Conservation (phyloP, 2,797 vertebrate genomes). For the Acanthurus lineatus region DNA sequence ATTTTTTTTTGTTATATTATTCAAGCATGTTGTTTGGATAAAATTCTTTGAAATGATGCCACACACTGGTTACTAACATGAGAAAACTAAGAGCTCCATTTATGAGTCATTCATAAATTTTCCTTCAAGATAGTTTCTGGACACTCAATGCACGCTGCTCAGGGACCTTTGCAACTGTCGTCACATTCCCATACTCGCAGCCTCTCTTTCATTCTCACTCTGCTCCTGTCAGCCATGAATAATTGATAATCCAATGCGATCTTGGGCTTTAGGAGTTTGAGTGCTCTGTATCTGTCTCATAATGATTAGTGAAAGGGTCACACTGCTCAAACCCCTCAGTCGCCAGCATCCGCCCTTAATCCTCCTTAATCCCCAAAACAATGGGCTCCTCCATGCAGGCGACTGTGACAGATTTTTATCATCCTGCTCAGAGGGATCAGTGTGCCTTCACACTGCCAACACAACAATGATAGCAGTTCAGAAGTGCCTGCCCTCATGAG, state of each 20-base stretch:
- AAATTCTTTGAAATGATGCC: conserved; percentile 49
- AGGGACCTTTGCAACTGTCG: conserved; percentile 25
- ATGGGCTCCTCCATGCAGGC: conserved; percentile 76
- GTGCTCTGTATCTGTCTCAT: conserved; percentile 73
- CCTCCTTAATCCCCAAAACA: conserved; percentile 83
- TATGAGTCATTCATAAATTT: conserved; percentile 48
- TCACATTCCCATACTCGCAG: conserved; percentile 21
- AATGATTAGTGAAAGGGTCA: conserved; percentile 80
- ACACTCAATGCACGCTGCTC: conserved; percentile 14
- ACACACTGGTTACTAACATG: conserved; percentile 24
- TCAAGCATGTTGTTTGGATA: conserved; percentile 48
- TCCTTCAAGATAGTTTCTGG: conserved; percentile 17
- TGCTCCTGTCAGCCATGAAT: conserved; percentile 69
- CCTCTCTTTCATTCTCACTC: conserved; percentile 37
- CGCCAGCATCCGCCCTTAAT: conserved; percentile 79
- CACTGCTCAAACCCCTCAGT: conserved; percentile 67
- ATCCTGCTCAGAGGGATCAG: conserved; percentile 79
- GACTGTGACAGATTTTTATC: conserved; percentile 83
- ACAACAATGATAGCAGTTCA: conserved; percentile 69
- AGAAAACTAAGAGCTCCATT: conserved; percentile 33
- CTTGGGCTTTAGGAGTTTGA: conserved; percentile 69
- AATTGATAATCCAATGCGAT: conserved; percentile 79
- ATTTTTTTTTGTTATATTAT: too few species aligned
- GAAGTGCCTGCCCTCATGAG: conserved; percentile 37
- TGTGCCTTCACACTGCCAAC: conserved; percentile 64